Evolutionary conservation across 2,113 vertebrate genomes (phyloP), one percentile per base, ranked within the genome.

Genomic region (Phylloscopus trochiloides): DNA sequence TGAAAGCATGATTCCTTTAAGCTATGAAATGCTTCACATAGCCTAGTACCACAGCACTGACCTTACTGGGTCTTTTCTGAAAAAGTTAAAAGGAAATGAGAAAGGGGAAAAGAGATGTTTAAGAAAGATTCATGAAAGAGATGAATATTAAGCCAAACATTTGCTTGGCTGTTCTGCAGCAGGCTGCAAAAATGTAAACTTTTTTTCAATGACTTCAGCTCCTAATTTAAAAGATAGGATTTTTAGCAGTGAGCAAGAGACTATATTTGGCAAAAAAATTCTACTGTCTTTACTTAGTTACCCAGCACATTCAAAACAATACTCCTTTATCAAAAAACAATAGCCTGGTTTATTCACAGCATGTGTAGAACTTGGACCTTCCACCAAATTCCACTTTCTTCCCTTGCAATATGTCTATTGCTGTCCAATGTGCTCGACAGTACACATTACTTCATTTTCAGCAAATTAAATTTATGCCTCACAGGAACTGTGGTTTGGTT

Each of bases 211-310:
- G 88, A 98, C 97, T 98, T 98, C 97, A 98, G 95, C 86, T 97
- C 96, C 97, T 96, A 97, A 98, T 97, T 98, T 98, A 97, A 98
- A 98, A 97, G 92, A 95, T 98, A 96, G 84, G 96, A 95, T 96
- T 98, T 98, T 97, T 97, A 97, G 94, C 92, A 98, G 93, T 96
- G 92, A 98, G 94, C 97, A 97, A 96, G 97, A 98, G 97, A 97
- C 98, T 98, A 98, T 98, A 98, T 98, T 98, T 98, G 98, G 98
- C 97, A 86, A 98, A 98, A 98, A 97, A 97, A 98, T 97, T 98
- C 96, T 97, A 71, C 96, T 97, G 95, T 91, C 95, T 98, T 97
- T 96, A 94, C 96, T 98, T 96, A 95, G 96, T 97, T 97, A 97
- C 96, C 96, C 96, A 73, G 91, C 97, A 98, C 95, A 97, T 94